These are phyloP conservation scores for Adrianichthys oophorus DNA, from an alignment of 2,797 vertebrate genomes.

Conservation along the genomic window DNA sequence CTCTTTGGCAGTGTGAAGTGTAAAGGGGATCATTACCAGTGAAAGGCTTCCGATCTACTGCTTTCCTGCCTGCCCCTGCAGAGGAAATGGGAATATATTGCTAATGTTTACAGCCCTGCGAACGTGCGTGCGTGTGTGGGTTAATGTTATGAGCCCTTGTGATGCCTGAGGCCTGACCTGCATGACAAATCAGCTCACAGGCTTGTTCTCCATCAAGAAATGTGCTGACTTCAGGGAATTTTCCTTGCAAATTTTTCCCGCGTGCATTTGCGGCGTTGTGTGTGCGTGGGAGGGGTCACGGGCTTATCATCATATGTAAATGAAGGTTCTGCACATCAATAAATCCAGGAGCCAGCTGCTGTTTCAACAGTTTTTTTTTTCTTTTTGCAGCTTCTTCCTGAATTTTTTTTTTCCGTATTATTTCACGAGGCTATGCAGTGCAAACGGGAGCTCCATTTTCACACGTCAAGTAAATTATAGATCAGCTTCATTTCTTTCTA, in stretches of 20 bases:
- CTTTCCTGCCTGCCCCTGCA: slow-evolving; percentile 48
- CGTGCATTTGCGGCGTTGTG: slow-evolving; percentile 20
- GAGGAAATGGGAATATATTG: slow-evolving; percentile 71
- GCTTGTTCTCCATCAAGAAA: slow-evolving; percentile 50
- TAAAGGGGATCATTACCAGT: slow-evolving; percentile 69
- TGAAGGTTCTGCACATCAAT: slow-evolving; percentile 31
- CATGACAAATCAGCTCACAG: slow-evolving; percentile 55
- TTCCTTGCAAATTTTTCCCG: slow-evolving; percentile 34
- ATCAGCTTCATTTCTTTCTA: slow-evolving; percentile 46
- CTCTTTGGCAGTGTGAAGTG: slow-evolving; percentile 57
- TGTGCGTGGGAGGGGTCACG: slow-evolving; percentile 5
- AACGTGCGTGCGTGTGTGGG: slow-evolving; percentile 26
- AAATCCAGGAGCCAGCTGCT: slow-evolving; percentile 27
- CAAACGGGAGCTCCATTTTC: slow-evolving; percentile 32
- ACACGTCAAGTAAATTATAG: slow-evolving; percentile 37
- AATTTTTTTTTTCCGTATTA: neutral
- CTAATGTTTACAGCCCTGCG: slow-evolving; percentile 66
- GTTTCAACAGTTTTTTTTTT: slow-evolving; percentile 7
- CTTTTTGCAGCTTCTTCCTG: neutral
- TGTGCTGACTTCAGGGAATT: slow-evolving; percentile 59
- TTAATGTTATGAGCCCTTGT: slow-evolving; percentile 44
- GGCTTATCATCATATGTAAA: slow-evolving; percentile 19
- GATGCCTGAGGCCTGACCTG: slow-evolving; percentile 57
- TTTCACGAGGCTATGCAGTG: neutral
- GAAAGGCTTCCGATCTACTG: slow-evolving; percentile 64